Evolutionary conservation across 1,140 invertebrate genomes (phyloP), one percentile per base, ranked within the genome.

Genomic region (Helicoverpa armigera): DNA sequence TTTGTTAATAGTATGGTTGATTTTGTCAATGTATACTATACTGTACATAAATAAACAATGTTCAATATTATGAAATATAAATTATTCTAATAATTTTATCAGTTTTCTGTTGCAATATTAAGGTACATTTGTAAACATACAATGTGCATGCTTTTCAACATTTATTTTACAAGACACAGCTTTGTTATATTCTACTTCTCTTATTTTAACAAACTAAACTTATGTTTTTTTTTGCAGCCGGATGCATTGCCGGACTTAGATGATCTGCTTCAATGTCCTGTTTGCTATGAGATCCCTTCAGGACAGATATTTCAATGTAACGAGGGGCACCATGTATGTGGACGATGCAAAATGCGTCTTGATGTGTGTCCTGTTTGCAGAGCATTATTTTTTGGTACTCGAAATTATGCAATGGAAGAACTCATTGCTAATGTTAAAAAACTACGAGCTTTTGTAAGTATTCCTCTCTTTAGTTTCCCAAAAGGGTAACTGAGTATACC

Each of bases 281-380:
- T 95, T 43, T 95, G 95, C 81, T 94, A 95, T 80, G 94, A 95
- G 77, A 91, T 95, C 63, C 93, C 93, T 50, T 75, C 88, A 3
- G 93, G 92, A 16, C 91, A 93, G 60, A 95, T 95, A 76, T 94
- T 92, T 82, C 94, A 95, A 86, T 95, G 95, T 83, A 92, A 94
- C 83, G 92, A 95, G 76, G 95, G 95, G 1, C 95, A 95, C 77
- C 91, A 94, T 89, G 92, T 95, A 12, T 95, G 95, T 87, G 91
- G 91, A 1, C 84, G 89, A 5, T 95, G 95, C 81, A 94, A 94
- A 81, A 87, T 88, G 80, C 89, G 91, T 14, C 89, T 95, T 58
- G 89, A 90, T 77, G 88, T 89, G 72, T 95, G 95, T 73, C 95
- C 94, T 16, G 90, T 95, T 5, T 95, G 95, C 81, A 83, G 94